phyloP scores from a whole-genome alignment of 2,888 invertebrate genomes.

The Apeira syringaria region DNA sequence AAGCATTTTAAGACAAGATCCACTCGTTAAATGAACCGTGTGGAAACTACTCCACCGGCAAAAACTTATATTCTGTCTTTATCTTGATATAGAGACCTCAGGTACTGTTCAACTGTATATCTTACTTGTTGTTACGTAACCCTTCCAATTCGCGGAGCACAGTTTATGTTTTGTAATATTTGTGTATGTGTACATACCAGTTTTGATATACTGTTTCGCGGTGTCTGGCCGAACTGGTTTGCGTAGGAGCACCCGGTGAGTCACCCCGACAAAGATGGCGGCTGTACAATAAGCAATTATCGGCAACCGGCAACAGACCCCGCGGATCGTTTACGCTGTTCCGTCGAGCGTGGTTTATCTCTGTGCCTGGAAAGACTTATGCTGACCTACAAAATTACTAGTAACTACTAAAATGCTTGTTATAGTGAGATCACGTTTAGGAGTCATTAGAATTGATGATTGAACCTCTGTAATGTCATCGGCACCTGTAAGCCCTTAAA shows the following conservation, averaged over 20 bases:
- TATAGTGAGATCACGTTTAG: too few species aligned
- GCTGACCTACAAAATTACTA: too few species aligned
- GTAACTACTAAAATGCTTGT: too few species aligned
- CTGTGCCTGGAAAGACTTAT: slow-evolving; percentile 1
- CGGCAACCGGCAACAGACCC: slow-evolving; percentile 43
- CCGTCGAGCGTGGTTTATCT: slow-evolving; percentile 30
- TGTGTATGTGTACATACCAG: slow-evolving; percentile 49
- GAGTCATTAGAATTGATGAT: too few species aligned
- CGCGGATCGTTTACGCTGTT: slow-evolving; percentile 29
- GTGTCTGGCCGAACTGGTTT: slow-evolving; percentile 49
- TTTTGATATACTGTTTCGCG: slow-evolving; percentile 51
- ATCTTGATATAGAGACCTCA: too few species aligned
- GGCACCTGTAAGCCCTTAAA: too few species aligned
- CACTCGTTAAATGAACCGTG: too few species aligned
- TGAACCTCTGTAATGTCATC: too few species aligned
- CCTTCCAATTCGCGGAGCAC: slow-evolving; percentile 13
- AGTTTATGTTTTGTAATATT: slow-evolving; percentile 16
- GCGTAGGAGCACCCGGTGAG: slow-evolving; percentile 55
- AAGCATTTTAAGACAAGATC: too few species aligned
- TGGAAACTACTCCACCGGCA: too few species aligned
- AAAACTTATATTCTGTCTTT: too few species aligned
- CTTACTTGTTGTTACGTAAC: background rate
- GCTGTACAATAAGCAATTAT: slow-evolving; percentile 68
- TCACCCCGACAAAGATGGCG: slow-evolving; percentile 55
- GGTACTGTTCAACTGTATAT: too few species aligned